A percentile compares a stretch with the other conserved stretches of the same genome.
phyloP scores from a whole-genome alignment of 2,888 invertebrate genomes.

The Napeogenes sylphis region DNA sequence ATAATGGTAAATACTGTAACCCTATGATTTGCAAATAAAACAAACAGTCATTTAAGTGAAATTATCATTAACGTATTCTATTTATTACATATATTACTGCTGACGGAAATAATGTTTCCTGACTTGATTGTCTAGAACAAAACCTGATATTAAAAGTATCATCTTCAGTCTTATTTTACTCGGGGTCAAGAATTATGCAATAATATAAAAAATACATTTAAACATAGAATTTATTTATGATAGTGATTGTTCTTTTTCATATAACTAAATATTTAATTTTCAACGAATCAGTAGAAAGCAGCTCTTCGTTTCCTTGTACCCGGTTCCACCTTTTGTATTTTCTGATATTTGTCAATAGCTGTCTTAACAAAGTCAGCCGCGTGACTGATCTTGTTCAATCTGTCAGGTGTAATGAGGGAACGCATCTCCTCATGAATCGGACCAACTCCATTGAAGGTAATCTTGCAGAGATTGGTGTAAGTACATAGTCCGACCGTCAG shows the following conservation, averaged over 20 bases:
- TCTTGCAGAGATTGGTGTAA: conserved; percentile 79
- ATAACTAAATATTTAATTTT: no score
- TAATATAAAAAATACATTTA: no score
- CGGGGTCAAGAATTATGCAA: no score
- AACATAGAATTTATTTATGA: not conserved
- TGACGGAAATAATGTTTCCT: not conserved
- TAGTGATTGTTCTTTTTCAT: no score
- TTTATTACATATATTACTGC: not conserved
- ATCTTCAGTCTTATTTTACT: not conserved
- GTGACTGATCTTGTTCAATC: conserved; percentile 76
- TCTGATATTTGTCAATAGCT: conserved; percentile 80
- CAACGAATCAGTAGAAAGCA: conserved; percentile 16
- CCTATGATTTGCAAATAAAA: not conserved
- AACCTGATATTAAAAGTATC: not conserved
- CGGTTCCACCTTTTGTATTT: conserved; percentile 56
- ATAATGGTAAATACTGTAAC: not conserved
- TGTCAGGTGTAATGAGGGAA: conserved; percentile 77
- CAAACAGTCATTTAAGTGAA: conserved; percentile 2
- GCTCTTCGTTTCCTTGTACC: conserved; percentile 48
- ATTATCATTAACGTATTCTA: not conserved
- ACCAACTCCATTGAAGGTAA: conserved; percentile 79
- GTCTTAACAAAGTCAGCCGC: conserved; percentile 79
- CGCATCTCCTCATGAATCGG: conserved; percentile 78
- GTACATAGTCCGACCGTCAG: conserved; percentile 74
- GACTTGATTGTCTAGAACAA: not conserved